Percentiles rank a stretch among this genome's conserved stretches.
Conservation (phyloP, 2,888 invertebrate genomes). For the Agriopis marginaria region DNA sequence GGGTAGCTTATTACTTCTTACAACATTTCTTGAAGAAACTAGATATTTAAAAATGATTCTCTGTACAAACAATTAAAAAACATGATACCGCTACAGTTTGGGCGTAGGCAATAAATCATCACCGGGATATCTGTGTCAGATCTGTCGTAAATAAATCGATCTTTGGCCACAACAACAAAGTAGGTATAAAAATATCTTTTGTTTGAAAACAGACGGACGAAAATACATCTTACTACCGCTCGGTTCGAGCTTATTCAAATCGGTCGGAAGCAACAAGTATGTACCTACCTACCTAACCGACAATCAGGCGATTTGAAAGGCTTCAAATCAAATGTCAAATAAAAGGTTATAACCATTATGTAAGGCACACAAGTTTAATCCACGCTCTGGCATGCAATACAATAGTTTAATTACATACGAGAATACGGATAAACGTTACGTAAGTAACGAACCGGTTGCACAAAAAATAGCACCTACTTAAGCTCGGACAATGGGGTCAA, state of each 20-base stretch:
- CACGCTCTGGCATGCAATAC: conserved; percentile 65
- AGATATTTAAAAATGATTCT: conserved; percentile 14
- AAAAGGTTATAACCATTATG: conserved; percentile 76
- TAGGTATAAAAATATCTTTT: conserved; percentile 52
- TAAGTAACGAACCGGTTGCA: conserved; percentile 67
- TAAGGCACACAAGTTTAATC: conserved; percentile 62
- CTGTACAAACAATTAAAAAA: conserved; percentile 21
- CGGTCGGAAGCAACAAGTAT: conserved; percentile 65
- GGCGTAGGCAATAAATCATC: conserved; percentile 37
- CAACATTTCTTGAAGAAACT: conserved; percentile 35
- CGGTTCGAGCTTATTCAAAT: conserved; percentile 49
- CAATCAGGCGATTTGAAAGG: conserved; percentile 62
- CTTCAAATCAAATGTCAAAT: conserved; percentile 74
- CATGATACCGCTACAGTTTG: conserved; percentile 26
- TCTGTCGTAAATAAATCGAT: conserved; percentile 54
- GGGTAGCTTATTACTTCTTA: conserved; percentile 28
- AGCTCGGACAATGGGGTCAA: conserved; percentile 71
- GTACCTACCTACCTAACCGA: conserved; percentile 18
- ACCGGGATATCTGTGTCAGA: conserved; percentile 30
- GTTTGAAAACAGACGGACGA: conserved; percentile 61
- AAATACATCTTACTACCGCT: conserved; percentile 53
- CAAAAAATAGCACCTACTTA: conserved; percentile 71
- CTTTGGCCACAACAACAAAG: conserved; percentile 44
- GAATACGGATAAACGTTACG: conserved; percentile 66
- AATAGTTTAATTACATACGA: conserved; percentile 74